Base-by-base conservation (phyloP, 2,797 vertebrate genomes). In the Adelosebastes latens region DNA sequence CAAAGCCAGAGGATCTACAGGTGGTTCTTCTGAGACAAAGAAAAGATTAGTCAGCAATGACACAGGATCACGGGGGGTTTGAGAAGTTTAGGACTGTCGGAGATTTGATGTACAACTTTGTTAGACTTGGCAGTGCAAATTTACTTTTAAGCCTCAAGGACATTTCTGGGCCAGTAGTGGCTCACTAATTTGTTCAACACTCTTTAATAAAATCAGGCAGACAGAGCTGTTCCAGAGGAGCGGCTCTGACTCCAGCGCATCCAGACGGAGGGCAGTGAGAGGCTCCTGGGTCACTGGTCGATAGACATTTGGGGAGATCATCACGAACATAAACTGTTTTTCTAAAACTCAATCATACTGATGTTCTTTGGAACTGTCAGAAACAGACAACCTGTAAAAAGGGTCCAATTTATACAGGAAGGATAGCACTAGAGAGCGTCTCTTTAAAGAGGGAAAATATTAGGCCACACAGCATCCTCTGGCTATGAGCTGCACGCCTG, bases 101-200 rank as follows among this genome's bases (percentile, higher is more conserved):
- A 71, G 58, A 72, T 75, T 39, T 79, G 49, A 87, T 75, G 62
- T 72, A 75, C 63, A 75, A 61, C 42, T 75, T 53, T 69, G 58
- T 84, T 76, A 61, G 36, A 72, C 65, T 66, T 82, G 39, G 68
- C 80, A 80, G 75, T 61, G 25, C 42, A 83, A 65, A 80, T 81
- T 70, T 70, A 79, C 68, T 87, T 73, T 75, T 53, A 83, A 85
- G 69, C 61, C 76, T 88, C 74, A 82, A 83, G 80, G 82, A 85
- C 77, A 75, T 82, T 87, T 79, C 79, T 75, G 63, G 78, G 77
- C 66, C 49, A 52, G 78, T 9, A 56, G 58, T 56, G 55, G 69
- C 67, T 80, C 70, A 18, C 74, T 88, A 80, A 85, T 85, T 85
- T 86, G 80, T 70, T 68, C 34, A 65, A 71, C 53, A 53, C 72